Base-by-base conservation (phyloP, 2,888 invertebrate species). In the Mycogona germanica region DNA sequence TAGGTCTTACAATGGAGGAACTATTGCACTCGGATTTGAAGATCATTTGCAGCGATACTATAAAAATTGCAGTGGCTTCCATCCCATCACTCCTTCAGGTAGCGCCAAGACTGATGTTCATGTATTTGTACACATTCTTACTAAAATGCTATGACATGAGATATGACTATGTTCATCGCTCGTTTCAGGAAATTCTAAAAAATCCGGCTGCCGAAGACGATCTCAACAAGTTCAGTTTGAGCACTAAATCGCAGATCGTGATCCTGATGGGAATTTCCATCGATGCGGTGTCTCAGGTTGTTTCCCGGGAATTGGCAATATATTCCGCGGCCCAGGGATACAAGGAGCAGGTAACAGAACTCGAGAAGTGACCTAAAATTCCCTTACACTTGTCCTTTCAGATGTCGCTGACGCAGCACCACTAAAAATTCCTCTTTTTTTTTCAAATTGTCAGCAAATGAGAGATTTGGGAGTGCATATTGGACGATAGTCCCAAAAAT, bases 1-100 rank as follows among this genome's bases (percentile, higher is more conserved):
- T 26, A 56, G 56, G 46, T 44, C 69, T 91, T n/a, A 75, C 76
- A 0, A 70, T 80, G 0, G 69, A 73, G 1, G 83, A 88, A 64
- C 70, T 91, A 3, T 68, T 91, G 12, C 74, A 76, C 53, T 86
- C 83, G 66, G 91, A 91, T 65, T 70, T 82, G 48, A 91, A 91
- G 73, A 64, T 80, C 1, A 66, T 82, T 21, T 59, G 61, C 3
- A 66, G 38, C 46, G 30, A 37, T 23, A 35, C 51, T 6, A 46
- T 57, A 25, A 49, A 41, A 19, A 55, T 57, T 29, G 46, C 51
- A 25, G 29, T 57, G 17, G 38, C 55, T 4, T 55, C 57, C 21
- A 3, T 57, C 1, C 38, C 47, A 7, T 19, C 41, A 38, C 42
- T 47, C 19, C 30, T 57, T n/a, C 46, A 55, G 38, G 57, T 57